These are phyloP conservation scores for Podilymbus podiceps DNA, from an alignment of 2,113 vertebrate genomes.

Conservation along the genomic window DNA sequence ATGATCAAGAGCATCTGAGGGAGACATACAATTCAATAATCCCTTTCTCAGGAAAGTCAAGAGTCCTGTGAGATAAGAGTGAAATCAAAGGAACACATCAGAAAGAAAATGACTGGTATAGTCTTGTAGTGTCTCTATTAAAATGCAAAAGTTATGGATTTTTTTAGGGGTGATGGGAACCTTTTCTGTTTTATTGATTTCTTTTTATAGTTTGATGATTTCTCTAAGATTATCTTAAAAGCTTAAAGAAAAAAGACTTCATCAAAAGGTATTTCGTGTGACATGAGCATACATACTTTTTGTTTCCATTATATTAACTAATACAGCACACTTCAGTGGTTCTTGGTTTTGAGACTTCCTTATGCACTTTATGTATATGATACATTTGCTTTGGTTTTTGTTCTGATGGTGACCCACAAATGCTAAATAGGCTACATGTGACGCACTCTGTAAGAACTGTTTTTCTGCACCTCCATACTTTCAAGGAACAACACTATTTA, in stretches of 20 bases:
- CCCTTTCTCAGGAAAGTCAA: conserved; percentile 81
- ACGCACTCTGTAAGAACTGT: not conserved
- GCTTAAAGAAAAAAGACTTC: conserved; percentile 78
- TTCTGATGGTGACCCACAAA: not conserved
- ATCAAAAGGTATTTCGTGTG: conserved; percentile 76
- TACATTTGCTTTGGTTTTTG: not conserved
- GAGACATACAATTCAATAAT: conserved; percentile 83
- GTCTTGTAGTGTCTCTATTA: conserved; percentile 79
- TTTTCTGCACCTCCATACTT: no score
- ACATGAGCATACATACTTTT: conserved; percentile 44
- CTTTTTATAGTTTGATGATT: conserved; percentile 86
- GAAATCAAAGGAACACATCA: conserved; percentile 83
- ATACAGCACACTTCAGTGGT: not conserved
- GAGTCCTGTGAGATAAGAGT: conserved; percentile 77
- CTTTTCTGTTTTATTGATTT: conserved; percentile 84
- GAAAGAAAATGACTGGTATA: conserved; percentile 77
- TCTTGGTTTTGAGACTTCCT: not conserved
- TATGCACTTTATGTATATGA: not conserved
- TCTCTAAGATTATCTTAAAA: conserved; percentile 84
- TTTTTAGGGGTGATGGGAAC: conserved; percentile 78
- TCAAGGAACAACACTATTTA: not conserved
- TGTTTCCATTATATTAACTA: conserved; percentile 38
- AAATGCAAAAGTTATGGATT: conserved; percentile 83
- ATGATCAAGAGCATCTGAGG: conserved; percentile 85
- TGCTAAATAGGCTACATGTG: not conserved